Percentiles rank a stretch among this genome's conserved stretches.
Evolutionary conservation across 2,113 vertebrate genomes (phyloP).

Genomic region (Anolis carolinensis): DNA sequence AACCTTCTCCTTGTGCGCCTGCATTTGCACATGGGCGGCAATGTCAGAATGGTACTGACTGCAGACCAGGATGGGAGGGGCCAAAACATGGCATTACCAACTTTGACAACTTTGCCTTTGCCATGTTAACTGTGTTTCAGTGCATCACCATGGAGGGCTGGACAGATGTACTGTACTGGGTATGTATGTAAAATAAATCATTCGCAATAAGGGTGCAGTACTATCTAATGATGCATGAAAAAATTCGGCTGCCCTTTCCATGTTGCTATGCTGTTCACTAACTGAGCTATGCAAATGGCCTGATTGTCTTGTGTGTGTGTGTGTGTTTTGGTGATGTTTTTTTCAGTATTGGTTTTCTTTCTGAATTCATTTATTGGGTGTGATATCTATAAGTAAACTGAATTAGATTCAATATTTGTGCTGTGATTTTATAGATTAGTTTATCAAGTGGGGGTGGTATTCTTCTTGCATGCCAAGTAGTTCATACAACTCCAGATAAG

Average conservation of each 20-base stretch:
- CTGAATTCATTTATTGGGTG: conserved; percentile 8
- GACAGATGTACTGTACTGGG: conserved; percentile 98
- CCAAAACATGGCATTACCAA: conserved; percentile 98
- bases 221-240: fast-evolving
- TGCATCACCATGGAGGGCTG: conserved; percentile 99
- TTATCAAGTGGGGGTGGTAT: conserved; percentile 3
- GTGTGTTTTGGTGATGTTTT: neutral
- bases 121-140: conserved; percentile 98
- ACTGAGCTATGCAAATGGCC: neutral
- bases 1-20: conserved; percentile 90
- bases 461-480: conserved; percentile 37
- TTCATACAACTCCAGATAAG: neutral
- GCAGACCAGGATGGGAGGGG: conserved; percentile 90
- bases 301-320: neutral
- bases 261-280: neutral
- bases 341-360: conserved; percentile 3
- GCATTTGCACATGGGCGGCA: conserved; percentile 87
- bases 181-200: conserved; percentile 75
- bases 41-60: conserved; percentile 87
- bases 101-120: conserved; percentile 99
- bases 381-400: neutral
- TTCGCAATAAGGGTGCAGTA: fast-evolving
- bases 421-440: neutral
- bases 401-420: conserved; percentile 7
- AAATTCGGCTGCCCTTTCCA: neutral